phyloP scores from a whole-genome alignment of 2,797 vertebrate genomes.

The Ibycter americanus region DNA sequence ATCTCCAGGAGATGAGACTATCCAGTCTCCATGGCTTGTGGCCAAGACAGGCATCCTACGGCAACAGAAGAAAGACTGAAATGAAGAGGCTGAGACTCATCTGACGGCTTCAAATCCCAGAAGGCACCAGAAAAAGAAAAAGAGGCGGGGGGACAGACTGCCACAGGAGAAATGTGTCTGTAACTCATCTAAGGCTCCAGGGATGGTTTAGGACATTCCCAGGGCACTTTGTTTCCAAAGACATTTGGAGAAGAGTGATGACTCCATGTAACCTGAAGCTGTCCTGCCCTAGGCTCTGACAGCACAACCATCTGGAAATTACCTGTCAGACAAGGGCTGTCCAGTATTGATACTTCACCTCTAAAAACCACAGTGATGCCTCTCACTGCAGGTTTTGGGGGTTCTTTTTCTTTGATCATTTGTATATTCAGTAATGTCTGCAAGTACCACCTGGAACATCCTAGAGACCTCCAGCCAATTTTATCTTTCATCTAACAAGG shows the following conservation, averaged over 20 bases:
- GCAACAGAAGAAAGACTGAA: not conserved
- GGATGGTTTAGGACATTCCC: not conserved
- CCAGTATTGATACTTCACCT: not conserved
- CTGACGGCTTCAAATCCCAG: not conserved
- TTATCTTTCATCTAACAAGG: not conserved
- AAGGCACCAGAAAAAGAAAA: not conserved
- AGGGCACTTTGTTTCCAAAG: not conserved
- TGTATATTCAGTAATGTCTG: not conserved
- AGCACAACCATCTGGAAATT: not conserved
- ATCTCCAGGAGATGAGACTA: not conserved
- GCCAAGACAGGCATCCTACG: not conserved
- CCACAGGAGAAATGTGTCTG: not conserved
- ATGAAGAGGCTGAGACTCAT: not conserved
- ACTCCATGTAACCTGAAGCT: not conserved
- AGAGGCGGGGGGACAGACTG: rapidly evolving
- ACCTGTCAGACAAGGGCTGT: not conserved
- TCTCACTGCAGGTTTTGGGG: not conserved
- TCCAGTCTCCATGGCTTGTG: not conserved
- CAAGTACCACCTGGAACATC: not conserved
- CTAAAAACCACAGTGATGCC: not conserved
- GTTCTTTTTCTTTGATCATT: not conserved
- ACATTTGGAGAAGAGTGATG: not conserved
- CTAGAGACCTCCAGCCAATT: not conserved
- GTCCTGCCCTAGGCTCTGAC: not conserved
- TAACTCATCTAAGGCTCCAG: not conserved